These are phyloP conservation scores for Psilopogon haemacephalus DNA, from an alignment of 2,113 vertebrate species.

Conservation along the genomic window DNA sequence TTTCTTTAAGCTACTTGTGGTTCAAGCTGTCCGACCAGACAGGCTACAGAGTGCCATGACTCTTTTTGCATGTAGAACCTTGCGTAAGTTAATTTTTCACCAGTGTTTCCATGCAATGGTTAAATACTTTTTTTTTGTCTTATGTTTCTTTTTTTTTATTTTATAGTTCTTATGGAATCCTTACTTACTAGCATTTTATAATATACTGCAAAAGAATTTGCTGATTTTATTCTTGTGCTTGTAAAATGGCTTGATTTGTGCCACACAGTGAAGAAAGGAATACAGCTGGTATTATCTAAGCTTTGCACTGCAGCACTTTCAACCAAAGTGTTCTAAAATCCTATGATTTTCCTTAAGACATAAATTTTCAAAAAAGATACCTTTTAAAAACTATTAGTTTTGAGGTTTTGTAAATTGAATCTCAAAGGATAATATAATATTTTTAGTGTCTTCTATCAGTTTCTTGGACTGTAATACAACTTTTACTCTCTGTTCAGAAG, in stretches of 20 bases:
- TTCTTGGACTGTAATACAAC: not conserved
- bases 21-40: constrained; percentile 92
- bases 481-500: not conserved
- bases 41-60: constrained; percentile 91
- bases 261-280: not conserved
- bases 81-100: constrained; percentile 80
- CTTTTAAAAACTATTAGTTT: not conserved
- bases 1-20: constrained; percentile 84
- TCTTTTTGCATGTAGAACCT: constrained; percentile 84
- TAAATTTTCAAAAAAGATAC: not conserved
- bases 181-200: not conserved
- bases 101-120: not conserved
- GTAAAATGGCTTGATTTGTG: not conserved
- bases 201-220: not conserved
- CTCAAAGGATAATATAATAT: not conserved
- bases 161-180: not conserved
- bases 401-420: not conserved
- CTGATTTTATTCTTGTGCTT: not conserved
- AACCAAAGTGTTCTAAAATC: no score
- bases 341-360: not conserved
- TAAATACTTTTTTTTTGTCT: not conserved
- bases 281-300: not conserved
- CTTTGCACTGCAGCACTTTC: not conserved
- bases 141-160: not conserved
- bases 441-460: not conserved